Evolutionary conservation across 2,888 invertebrate genomes (phyloP), one percentile per base, ranked within the genome.

Genomic region (Limnephilus lunatus): DNA sequence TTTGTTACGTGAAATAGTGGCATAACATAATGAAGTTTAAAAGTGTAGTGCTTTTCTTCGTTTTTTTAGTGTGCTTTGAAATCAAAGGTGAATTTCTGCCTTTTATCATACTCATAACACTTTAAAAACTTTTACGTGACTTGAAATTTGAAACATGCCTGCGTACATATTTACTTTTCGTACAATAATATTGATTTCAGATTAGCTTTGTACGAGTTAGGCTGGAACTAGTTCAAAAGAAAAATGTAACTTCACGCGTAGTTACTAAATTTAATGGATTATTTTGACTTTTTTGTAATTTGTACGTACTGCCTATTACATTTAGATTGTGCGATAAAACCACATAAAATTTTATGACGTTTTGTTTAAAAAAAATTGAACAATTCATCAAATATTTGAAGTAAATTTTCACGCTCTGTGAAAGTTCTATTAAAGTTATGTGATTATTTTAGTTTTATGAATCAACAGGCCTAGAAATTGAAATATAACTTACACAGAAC

Each of bases 21-120:
- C 7, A 30, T 86, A 39, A 39, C 48, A 86, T 44, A 86, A 86
- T 86, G 86, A 86, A 44, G 44, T 86, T 86, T 86, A 3, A 86
- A 86, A 86, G 86, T 86, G 35, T 86, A 39, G 48, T 86, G 39
- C n/a, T 39, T 44, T n/a, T 86, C 30, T 44, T 48, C 3, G 30
- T 48, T 25, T 30, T 48, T n/a, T 19, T 30, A 48, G 30, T 44
- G 35, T 86, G 44, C 30, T 86, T 86, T 86, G 86, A 86, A 86
- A 86, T 86, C 7, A 35, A 44, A 86, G 86, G 86, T 86, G 44
- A 39, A 25, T 35, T 14, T 25, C 12, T 14, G 15, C 9, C 15
- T 3, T 35, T 31, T 15, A 0, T 4, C 68, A 25, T 68, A 68
- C 0, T 68, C 7, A 68, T 19, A 19, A 68, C 1, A 0, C 19